These are phyloP conservation scores for Callionymus lyra DNA, from an alignment of 2,113 vertebrate species.

Conservation along the genomic window DNA sequence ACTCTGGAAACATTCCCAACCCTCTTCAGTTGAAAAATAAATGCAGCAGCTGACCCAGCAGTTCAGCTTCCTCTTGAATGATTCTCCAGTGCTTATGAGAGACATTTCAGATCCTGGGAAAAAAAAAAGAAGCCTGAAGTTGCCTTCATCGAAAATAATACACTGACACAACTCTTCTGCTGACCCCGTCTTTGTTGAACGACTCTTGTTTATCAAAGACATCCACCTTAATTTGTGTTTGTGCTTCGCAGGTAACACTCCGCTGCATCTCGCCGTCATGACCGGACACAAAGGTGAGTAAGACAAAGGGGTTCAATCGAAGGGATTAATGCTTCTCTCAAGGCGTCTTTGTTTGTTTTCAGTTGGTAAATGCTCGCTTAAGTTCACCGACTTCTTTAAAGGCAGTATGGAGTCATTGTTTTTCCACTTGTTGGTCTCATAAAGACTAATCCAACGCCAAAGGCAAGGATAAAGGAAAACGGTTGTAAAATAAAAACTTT, in stretches of 20 bases:
- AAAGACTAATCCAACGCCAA: no score
- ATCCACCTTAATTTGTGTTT: constrained; percentile 5
- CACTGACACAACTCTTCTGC: no score
- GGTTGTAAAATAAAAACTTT: no score
- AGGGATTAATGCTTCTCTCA: constrained; percentile 2
- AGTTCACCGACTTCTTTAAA: no score
- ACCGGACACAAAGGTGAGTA: constrained; percentile 96
- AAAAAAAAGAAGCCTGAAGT: not conserved
- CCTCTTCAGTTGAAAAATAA: constrained; percentile 8
- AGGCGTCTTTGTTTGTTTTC: no score
- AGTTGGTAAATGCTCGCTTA: no score
- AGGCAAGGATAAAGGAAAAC: no score
- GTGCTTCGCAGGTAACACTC: constrained; percentile 85
- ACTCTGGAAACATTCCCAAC: constrained; percentile 8
- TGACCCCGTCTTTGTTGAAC: no score
- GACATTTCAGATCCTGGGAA: constrained; percentile 20
- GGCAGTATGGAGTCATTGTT: no score
- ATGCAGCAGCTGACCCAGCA: constrained; percentile 18
- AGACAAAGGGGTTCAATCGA: not conserved
- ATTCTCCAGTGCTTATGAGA: constrained; percentile 18
- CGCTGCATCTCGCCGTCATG: constrained; percentile 97
- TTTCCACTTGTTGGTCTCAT: no score
- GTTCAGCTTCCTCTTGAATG: constrained; percentile 21
- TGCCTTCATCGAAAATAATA: no score
- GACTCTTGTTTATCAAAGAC: no score